Evolutionary conservation across 2,888 invertebrate genomes (phyloP).

Genomic region (Folsomia manolachei): DNA sequence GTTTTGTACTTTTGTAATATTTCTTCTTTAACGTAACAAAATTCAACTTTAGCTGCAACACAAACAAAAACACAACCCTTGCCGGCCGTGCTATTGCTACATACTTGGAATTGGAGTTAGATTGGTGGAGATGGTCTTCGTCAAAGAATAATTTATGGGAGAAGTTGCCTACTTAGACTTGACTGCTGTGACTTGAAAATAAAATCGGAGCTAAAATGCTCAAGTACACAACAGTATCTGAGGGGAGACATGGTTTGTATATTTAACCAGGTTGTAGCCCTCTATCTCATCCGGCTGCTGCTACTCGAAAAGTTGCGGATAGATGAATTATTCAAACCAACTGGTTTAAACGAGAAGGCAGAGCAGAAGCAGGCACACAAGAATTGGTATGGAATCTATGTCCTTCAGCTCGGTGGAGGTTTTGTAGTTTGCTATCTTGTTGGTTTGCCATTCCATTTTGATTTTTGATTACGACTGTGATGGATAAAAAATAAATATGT

Average conservation of each 20-base stretch:
- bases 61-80: not conserved
- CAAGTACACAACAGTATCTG: not conserved
- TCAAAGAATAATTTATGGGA: conserved; percentile 14
- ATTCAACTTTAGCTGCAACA: not conserved
- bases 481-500: not conserved
- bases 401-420: not conserved
- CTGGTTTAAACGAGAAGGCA: not conserved
- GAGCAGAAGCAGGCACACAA: not conserved
- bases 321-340: conserved; percentile 18
- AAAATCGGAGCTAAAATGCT: not conserved
- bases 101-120: not conserved
- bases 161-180: conserved; percentile 11
- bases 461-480: conserved; percentile 4
- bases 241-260: too few relatives aligned
- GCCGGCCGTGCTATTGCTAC: too few relatives aligned
- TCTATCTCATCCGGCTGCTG: not conserved
- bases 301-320: not conserved
- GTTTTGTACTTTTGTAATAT: conserved; percentile 5
- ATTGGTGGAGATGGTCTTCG: not conserved
- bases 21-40: not conserved
- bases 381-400: too few relatives aligned
- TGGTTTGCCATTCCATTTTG: not conserved
- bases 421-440: not conserved
- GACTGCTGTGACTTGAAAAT: conserved; percentile 5
- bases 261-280: too few relatives aligned